Evolutionary conservation across 2,797 vertebrate species (phyloP).

Genomic region (Euphonia xanthogaster): DNA sequence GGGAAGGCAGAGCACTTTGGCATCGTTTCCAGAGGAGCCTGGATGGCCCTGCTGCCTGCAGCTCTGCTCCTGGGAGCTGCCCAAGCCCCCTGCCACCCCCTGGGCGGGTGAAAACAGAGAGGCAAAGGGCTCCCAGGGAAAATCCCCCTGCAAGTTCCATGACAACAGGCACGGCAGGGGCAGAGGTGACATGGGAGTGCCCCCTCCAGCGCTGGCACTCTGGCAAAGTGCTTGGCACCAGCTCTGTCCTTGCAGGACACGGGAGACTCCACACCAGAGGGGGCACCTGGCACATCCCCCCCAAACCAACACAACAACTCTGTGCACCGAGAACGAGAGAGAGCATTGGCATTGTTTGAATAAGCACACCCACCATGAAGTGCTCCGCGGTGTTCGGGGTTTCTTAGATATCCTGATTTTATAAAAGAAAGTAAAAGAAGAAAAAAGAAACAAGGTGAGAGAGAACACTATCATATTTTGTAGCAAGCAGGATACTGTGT

Average conservation of each 20-base stretch:
- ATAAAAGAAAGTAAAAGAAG: constrained; percentile 73
- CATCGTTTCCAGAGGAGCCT: background rate
- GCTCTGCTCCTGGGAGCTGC: background rate
- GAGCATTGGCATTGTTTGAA: constrained; percentile 69
- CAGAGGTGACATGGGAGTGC: background rate
- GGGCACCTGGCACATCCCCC: constrained; percentile 5
- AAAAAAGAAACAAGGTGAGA: constrained; percentile 73
- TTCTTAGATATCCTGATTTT: constrained; percentile 73
- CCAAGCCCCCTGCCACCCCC: background rate
- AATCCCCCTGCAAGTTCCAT: background rate
- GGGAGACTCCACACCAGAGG: background rate
- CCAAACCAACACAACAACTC: constrained; percentile 15
- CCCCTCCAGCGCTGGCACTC: background rate
- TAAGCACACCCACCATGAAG: constrained; percentile 72
- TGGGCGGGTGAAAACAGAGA: background rate
- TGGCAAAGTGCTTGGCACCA: background rate
- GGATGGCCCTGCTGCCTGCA: background rate
- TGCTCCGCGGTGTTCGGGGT: constrained; percentile 69
- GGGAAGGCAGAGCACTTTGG: background rate
- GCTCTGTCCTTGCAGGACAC: background rate
- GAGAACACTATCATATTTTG: constrained; percentile 70
- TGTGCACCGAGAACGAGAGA: constrained; percentile 59
- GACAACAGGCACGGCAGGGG: background rate
- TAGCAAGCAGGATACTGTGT: constrained; percentile 72
- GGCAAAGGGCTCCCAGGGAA: background rate